These are phyloP conservation scores for Conopomorpha cramerella DNA, from an alignment of 1,140 invertebrate genomes.

Conservation along the genomic window DNA sequence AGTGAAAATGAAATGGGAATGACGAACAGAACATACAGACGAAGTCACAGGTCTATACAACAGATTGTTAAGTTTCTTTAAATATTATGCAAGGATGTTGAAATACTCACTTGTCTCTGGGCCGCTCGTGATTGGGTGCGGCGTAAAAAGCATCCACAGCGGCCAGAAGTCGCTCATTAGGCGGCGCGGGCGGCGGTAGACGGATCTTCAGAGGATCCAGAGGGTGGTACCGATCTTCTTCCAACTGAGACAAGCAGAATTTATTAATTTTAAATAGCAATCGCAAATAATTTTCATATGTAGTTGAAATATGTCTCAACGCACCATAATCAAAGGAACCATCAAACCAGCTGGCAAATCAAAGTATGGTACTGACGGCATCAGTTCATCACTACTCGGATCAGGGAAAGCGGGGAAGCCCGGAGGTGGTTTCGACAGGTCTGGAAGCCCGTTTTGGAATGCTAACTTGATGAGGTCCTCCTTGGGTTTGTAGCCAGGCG, in stretches of 20 bases:
- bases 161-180: conserved; percentile 86
- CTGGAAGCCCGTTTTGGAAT: conserved; percentile 68
- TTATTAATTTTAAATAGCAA: too few species aligned
- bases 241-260: conserved; percentile 70
- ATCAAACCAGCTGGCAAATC: conserved; percentile 95
- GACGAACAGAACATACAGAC: too few species aligned
- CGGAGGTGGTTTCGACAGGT: conserved; percentile 84
- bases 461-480: conserved; percentile 26
- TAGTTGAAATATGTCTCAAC: too few species aligned
- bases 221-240: conserved; percentile 88
- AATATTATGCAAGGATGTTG: conserved; percentile 1
- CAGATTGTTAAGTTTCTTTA: too few species aligned
- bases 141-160: conserved; percentile 96
- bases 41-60: too few species aligned
- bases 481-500: conserved; percentile 58
- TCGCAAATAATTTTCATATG: too few species aligned
- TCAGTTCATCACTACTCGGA: conserved; percentile 69
- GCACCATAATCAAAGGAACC: conserved; percentile 91
- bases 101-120: conserved; percentile 86
- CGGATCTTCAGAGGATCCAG: conserved; percentile 89
- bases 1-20: too few species aligned
- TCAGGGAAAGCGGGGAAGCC: conserved; percentile 69
- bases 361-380: conserved; percentile 93
- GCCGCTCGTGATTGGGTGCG: conserved; percentile 89
- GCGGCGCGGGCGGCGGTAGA: conserved; percentile 90